Percentiles rank a stretch among this genome's conserved stretches.
phyloP scores from a whole-genome alignment of 2,888 invertebrate species.

The Apamea monoglypha region DNA sequence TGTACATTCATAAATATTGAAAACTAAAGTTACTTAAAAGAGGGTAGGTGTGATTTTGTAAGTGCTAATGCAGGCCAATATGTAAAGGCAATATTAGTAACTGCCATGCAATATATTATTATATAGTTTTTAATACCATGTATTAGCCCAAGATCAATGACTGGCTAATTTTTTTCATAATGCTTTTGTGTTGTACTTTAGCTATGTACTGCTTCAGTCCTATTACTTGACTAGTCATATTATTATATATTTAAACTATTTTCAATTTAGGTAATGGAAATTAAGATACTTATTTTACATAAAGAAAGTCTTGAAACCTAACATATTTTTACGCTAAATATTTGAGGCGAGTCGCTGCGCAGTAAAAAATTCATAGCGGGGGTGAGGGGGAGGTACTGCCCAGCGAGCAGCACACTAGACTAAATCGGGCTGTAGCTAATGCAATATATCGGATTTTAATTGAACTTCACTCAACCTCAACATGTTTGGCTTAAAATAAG shows the following conservation, averaged over 20 bases:
- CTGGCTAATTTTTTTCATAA: slow-evolving; percentile 19
- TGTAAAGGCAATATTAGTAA: slow-evolving; percentile 35
- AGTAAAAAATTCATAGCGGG: too few species aligned
- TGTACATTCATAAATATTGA: background rate
- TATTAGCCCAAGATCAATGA: slow-evolving; percentile 27
- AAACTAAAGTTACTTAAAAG: slow-evolving; percentile 9
- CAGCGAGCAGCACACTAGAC: too few species aligned
- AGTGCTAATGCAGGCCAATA: slow-evolving; percentile 48
- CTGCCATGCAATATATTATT: slow-evolving; percentile 51
- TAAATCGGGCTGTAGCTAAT: background rate
- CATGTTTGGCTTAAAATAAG: background rate
- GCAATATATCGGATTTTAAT: background rate
- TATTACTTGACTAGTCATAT: slow-evolving; percentile 46
- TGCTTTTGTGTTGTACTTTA: slow-evolving; percentile 55
- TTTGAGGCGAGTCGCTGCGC: background rate
- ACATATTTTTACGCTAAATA: background rate
- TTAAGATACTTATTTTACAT: slow-evolving; percentile 11
- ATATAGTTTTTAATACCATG: slow-evolving; percentile 31
- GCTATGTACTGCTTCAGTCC: slow-evolving; percentile 35
- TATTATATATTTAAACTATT: slow-evolving; percentile 15
- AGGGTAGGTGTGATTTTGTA: slow-evolving; percentile 8
- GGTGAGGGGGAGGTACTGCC: too few species aligned
- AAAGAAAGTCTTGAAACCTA: background rate
- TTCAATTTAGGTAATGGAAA: slow-evolving; percentile 17
- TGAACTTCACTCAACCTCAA: background rate